phyloP scores from a whole-genome alignment of 2,797 vertebrate genomes.

The Manis pentadactyla region DNA sequence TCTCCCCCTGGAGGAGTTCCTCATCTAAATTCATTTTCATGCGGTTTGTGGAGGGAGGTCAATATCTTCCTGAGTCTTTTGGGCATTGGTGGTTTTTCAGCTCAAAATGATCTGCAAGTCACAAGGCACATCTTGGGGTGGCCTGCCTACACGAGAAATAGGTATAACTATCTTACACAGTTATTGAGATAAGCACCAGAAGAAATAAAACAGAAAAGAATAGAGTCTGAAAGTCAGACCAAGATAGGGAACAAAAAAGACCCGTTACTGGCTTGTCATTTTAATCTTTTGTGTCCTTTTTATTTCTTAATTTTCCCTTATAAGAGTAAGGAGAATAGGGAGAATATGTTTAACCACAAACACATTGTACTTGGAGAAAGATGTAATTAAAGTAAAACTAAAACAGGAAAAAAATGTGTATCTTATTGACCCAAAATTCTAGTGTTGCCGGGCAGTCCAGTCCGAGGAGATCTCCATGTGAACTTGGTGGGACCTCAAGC shows the following conservation, averaged over 20 bases:
- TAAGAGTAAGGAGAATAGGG: too few relatives aligned
- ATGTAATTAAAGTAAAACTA: not conserved
- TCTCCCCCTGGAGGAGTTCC: too few relatives aligned
- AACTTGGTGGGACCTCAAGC: too few relatives aligned
- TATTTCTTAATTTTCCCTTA: not conserved
- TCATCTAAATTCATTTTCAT: too few relatives aligned
- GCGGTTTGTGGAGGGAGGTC: too few relatives aligned
- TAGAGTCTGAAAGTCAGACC: not conserved
- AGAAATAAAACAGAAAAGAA: not conserved
- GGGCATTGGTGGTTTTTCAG: too few relatives aligned
- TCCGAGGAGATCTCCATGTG: too few relatives aligned
- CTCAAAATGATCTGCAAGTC: too few relatives aligned
- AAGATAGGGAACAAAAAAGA: not conserved
- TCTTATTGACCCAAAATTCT: not conserved
- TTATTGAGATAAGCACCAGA: not conserved
- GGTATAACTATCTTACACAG: not conserved
- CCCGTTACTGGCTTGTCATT: not conserved
- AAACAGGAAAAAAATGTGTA: not conserved
- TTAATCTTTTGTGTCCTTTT: not conserved
- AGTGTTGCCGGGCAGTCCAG: too few relatives aligned
- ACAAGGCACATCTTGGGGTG: too few relatives aligned
- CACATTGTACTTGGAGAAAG: not conserved
- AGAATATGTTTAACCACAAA: not conserved
- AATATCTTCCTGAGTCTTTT: too few relatives aligned
- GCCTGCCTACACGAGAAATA: not conserved